Evolutionary conservation across 2,797 vertebrate genomes (phyloP), one percentile per base, ranked within the genome.

Genomic region (Rhinophrynus dorsalis): DNA sequence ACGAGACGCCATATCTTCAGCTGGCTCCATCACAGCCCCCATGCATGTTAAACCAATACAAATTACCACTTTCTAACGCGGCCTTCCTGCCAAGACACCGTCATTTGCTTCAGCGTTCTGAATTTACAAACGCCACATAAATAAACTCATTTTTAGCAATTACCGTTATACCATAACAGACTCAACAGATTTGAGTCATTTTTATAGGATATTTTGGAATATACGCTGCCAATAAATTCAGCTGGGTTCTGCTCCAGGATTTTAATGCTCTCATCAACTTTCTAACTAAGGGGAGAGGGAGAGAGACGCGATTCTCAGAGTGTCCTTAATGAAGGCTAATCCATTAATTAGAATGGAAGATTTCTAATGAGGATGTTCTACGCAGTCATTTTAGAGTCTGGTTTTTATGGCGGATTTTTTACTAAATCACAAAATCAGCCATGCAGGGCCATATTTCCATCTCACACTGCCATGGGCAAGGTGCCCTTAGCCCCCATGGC

Each of bases 91-190:
- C n/a, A 4, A 21, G 23, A 18, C 1, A 13, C 9, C 56, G 61
- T 65, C 76, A 61, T 47, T 20, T 17, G 13, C 80, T 75, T n/a
- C 11, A 75, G 24, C 23, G 5, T 51, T 84, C 42, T 48, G 64
- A 68, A 45, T 17, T 48, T 64, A 18, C 15, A 72, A 80, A 83
- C 70, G 63, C 44, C 47, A 32, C 8, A 54, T 48, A 72, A 29
- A 61, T 54, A 29, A 59, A 52, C 15, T 29, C 67, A 70, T 68
- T 59, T 75, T 29, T 57, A 76, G 68, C 63, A 77, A 75, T 48
- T 60, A 60, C 57, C 13, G 57, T 44, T 60, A 40, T 38, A 20
- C 57, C 38, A 60, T 60, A 44, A 45, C 57, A 58, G 23, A 58
- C 55, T 42, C 33, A 40, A 42, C 55, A 44, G 57, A 60, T 60